These are phyloP conservation scores for Gadopsis bispinosus DNA, from an alignment of 2,797 vertebrate genomes.

Conservation along the genomic window DNA sequence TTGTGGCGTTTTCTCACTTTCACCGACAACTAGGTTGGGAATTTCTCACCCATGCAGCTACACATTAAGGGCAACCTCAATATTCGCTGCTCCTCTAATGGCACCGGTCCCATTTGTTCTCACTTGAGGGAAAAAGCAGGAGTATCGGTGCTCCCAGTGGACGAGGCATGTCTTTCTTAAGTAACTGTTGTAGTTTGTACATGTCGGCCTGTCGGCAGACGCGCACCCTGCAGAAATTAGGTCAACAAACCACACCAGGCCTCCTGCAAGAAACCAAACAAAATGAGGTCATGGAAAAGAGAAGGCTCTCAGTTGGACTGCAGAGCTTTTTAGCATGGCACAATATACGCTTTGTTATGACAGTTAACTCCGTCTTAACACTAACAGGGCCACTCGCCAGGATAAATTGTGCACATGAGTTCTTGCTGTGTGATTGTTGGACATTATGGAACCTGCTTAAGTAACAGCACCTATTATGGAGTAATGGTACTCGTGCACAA, in stretches of 20 bases:
- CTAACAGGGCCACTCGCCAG: slow-evolving; percentile 65
- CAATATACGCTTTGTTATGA: slow-evolving; percentile 81
- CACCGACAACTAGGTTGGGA: slow-evolving; percentile 26
- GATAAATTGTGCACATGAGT: slow-evolving; percentile 52
- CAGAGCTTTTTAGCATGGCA: slow-evolving; percentile 78
- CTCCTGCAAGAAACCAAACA: slow-evolving; percentile 74
- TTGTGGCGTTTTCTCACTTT: slow-evolving; percentile 51
- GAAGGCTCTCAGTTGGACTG: slow-evolving; percentile 71
- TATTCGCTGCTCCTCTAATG: slow-evolving; percentile 64
- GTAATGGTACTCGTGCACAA: slow-evolving; percentile 18
- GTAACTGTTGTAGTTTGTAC: slow-evolving; percentile 58
- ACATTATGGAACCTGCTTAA: slow-evolving; percentile 46
- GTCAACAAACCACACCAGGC: slow-evolving; percentile 76
- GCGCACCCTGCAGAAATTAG: slow-evolving; percentile 61
- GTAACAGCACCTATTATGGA: slow-evolving; percentile 60
- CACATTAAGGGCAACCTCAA: slow-evolving; percentile 65
- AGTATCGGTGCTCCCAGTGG: slow-evolving; percentile 54
- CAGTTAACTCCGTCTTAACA: slow-evolving; percentile 66
- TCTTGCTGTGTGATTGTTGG: slow-evolving; percentile 57
- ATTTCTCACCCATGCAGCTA: slow-evolving; percentile 50
- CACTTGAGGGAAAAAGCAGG: slow-evolving; percentile 43
- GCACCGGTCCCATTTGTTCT: slow-evolving; percentile 60
- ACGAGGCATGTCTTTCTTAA: slow-evolving; percentile 56
- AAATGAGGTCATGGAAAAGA: slow-evolving; percentile 84
- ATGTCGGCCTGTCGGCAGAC: slow-evolving; percentile 47